Percentiles rank a stretch among this genome's conserved stretches.
Conservation (phyloP, 2,797 vertebrate species). For the Manis javanica region DNA sequence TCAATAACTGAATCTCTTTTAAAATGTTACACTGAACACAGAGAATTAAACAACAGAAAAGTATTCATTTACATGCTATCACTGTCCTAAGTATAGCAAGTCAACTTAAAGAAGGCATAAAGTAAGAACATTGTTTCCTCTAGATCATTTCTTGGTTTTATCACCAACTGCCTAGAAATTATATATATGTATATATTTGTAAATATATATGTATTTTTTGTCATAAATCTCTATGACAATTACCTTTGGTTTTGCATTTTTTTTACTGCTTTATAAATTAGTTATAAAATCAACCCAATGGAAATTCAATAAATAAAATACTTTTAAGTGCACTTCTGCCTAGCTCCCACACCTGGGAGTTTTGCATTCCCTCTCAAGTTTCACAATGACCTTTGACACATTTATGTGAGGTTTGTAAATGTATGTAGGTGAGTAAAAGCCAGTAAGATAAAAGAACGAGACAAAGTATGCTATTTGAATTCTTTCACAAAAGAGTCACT, state of each 20-base stretch:
- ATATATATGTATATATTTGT: not conserved
- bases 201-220: not conserved
- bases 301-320: constrained; percentile 29
- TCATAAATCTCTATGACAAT: constrained; percentile 7
- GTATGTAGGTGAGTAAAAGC: constrained; percentile 40
- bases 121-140: constrained; percentile 38
- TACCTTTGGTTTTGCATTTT: constrained; percentile 15
- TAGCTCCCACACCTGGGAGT: not conserved
- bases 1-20: constrained; percentile 69
- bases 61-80: constrained; percentile 30
- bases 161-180: constrained; percentile 55
- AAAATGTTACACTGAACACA: constrained; percentile 57
- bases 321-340: constrained; percentile 8
- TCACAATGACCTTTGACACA: constrained; percentile 31
- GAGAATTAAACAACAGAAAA: constrained; percentile 72
- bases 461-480: constrained; percentile 22
- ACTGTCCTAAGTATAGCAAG: constrained; percentile 47
- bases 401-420: not conserved
- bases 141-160: constrained; percentile 65
- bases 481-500: constrained; percentile 44
- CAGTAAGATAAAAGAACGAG: constrained; percentile 53
- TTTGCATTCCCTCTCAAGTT: constrained; percentile 15
- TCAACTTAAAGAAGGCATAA: constrained; percentile 67
- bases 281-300: constrained; percentile 52
- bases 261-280: constrained; percentile 29